These are phyloP conservation scores for Hemithea aestivaria DNA, from an alignment of 2,888 invertebrate genomes.

Conservation along the genomic window DNA sequence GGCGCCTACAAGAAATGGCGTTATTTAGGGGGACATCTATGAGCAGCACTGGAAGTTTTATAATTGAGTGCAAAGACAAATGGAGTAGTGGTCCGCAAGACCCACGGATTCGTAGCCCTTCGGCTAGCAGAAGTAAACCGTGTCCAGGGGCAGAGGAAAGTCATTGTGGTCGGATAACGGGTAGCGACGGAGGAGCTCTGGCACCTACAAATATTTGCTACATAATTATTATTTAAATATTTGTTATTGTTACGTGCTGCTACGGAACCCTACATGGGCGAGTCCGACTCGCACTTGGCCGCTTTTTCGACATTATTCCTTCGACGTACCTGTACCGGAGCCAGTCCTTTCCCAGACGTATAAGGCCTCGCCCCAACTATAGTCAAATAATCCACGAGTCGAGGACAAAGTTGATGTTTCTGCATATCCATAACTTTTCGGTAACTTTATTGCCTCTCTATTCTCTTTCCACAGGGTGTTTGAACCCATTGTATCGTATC, in stretches of 20 bases:
- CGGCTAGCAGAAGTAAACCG: constrained; percentile 99
- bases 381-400: constrained; percentile 96
- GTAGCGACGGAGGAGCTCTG: constrained; percentile 96
- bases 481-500: constrained; percentile 59
- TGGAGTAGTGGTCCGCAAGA: constrained; percentile 93
- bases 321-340: constrained; percentile 89
- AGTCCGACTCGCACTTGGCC: too few species aligned
- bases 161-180: constrained; percentile 97
- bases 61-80: constrained; percentile 99
- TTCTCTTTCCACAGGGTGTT: constrained; percentile 32
- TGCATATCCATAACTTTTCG: constrained; percentile 78
- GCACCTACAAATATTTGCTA: constrained; percentile 81
- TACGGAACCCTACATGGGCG: too few species aligned
- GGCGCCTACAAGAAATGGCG: constrained; percentile 82
- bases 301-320: too few species aligned
- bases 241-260: too few species aligned
- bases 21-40: too few species aligned
- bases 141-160: constrained; percentile 97
- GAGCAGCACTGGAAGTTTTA: constrained; percentile 98
- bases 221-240: too few species aligned
- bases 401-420: constrained; percentile 90
- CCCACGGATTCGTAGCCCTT: constrained; percentile 98
- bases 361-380: constrained; percentile 95
- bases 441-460: constrained; percentile 39
- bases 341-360: constrained; percentile 80